phyloP scores from a whole-genome alignment of 2,888 invertebrate species.

The Epinotia demarniana region DNA sequence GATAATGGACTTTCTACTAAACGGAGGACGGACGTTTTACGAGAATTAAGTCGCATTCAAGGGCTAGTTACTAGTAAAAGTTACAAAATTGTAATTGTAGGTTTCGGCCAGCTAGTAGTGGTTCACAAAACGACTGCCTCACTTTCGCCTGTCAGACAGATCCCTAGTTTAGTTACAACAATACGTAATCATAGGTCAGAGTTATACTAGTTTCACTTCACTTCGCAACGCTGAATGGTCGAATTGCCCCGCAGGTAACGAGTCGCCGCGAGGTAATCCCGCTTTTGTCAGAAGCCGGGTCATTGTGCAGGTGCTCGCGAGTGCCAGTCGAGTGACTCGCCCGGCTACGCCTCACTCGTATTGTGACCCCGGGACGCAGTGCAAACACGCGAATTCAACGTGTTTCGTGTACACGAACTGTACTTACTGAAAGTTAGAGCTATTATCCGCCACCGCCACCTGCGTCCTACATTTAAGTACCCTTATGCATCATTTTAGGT shows the following conservation, averaged over 20 bases:
- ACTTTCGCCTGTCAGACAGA: not conserved
- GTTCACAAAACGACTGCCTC: not conserved
- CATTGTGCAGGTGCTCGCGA: slow-evolving; percentile 1
- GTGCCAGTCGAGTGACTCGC: not conserved
- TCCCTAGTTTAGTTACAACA: not conserved
- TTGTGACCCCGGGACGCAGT: not conserved
- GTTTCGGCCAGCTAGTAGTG: not conserved
- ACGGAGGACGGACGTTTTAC: not conserved
- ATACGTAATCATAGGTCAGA: not conserved
- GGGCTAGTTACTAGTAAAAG: not conserved
- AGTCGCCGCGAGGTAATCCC: slow-evolving; percentile 9
- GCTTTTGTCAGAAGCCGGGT: slow-evolving; percentile 2
- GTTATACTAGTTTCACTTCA: not conserved
- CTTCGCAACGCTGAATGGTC: not conserved
- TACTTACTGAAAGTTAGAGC: slow-evolving; percentile 4
- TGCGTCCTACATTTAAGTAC: not conserved
- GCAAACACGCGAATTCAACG: not conserved
- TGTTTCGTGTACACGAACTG: not conserved
- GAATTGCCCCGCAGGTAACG: not conserved
- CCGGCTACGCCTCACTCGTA: not conserved
- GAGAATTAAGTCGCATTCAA: not conserved
- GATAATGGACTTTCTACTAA: not conserved
- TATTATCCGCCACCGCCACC: not conserved
- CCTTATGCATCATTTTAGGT: not conserved
- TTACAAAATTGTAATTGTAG: not conserved